These are phyloP conservation scores for Procambarus virginalis DNA, from an alignment of 1,140 invertebrate species.

Conservation along the genomic window DNA sequence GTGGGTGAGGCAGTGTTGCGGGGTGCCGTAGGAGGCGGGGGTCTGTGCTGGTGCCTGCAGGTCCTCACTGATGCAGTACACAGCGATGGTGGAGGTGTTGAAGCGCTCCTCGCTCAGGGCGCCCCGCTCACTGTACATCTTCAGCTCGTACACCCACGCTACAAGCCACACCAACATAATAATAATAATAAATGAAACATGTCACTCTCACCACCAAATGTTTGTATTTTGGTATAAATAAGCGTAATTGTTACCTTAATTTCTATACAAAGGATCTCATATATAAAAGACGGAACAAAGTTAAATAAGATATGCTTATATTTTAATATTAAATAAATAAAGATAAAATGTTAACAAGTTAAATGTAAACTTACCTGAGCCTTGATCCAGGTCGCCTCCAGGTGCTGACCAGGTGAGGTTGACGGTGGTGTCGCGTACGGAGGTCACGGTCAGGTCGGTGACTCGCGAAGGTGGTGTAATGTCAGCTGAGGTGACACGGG, in stretches of 20 bases:
- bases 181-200: neutral
- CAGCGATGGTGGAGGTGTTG: conserved; percentile 65
- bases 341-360: too few relatives aligned
- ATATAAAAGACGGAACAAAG: too few relatives aligned
- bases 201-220: too few relatives aligned
- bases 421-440: conserved; percentile 42
- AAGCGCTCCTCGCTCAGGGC: conserved; percentile 63
- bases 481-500: conserved; percentile 55
- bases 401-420: conserved; percentile 69
- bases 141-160: conserved; percentile 69
- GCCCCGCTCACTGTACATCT: conserved; percentile 67
- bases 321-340: too few relatives aligned
- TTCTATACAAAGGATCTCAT: too few relatives aligned
- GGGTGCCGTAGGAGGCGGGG: conserved; percentile 57
- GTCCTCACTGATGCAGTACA: conserved; percentile 65
- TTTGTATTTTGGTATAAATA: too few relatives aligned
- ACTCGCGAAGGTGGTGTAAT: conserved; percentile 64
- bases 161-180: neutral
- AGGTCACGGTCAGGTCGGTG: conserved; percentile 58
- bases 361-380: conserved; percentile 45
- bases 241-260: too few relatives aligned
- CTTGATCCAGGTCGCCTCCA: conserved; percentile 67
- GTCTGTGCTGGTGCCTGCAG: conserved; percentile 42
- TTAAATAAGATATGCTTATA: too few relatives aligned
- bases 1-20: conserved; percentile 60